phyloP scores from a whole-genome alignment of 1,140 invertebrate genomes.

The Amphibalanus amphitrite region DNA sequence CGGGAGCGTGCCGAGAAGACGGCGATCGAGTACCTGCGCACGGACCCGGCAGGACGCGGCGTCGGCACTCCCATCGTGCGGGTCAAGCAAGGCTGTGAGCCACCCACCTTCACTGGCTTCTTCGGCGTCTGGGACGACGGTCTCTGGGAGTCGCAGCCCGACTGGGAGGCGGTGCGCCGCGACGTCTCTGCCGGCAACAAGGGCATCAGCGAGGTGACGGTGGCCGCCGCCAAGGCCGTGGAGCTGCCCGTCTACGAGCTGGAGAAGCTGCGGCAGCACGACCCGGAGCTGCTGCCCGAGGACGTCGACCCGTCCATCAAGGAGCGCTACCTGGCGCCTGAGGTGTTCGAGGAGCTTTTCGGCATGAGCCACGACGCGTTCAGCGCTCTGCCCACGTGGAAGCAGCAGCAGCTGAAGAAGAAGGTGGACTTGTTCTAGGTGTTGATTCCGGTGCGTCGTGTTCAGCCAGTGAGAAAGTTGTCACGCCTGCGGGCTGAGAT shows the following conservation, averaged over 20 bases:
- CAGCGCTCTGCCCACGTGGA: slow-evolving; percentile 62
- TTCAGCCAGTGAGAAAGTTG: too few relatives aligned
- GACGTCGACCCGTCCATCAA: slow-evolving; percentile 64
- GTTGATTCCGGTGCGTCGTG: not conserved
- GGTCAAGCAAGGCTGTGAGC: slow-evolving; percentile 64
- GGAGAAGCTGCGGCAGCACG: slow-evolving; percentile 37
- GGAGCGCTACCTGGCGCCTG: slow-evolving; percentile 70
- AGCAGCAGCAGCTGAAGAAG: slow-evolving; percentile 74
- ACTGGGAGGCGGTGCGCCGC: not conserved
- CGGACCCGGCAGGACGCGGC: slow-evolving; percentile 57
- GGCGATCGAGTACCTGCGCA: slow-evolving; percentile 35
- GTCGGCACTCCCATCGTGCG: slow-evolving; percentile 55
- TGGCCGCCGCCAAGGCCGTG: slow-evolving; percentile 7
- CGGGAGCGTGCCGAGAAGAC: slow-evolving; percentile 36
- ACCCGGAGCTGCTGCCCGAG: slow-evolving; percentile 56
- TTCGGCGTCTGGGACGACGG: slow-evolving; percentile 72
- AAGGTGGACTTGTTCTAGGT: slow-evolving; percentile 55
- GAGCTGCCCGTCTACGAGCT: slow-evolving; percentile 41
- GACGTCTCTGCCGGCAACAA: not conserved
- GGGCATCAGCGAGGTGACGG: not conserved
- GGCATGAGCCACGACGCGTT: slow-evolving; percentile 64
- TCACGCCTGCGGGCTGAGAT: too few relatives aligned
- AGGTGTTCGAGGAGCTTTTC: slow-evolving; percentile 69
- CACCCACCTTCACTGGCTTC: slow-evolving; percentile 74
- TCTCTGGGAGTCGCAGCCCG: slow-evolving; percentile 39